Percentiles rank a stretch among this genome's conserved stretches.
phyloP scores from a whole-genome alignment of 2,113 vertebrate genomes.

The Myiozetetes cayanensis region DNA sequence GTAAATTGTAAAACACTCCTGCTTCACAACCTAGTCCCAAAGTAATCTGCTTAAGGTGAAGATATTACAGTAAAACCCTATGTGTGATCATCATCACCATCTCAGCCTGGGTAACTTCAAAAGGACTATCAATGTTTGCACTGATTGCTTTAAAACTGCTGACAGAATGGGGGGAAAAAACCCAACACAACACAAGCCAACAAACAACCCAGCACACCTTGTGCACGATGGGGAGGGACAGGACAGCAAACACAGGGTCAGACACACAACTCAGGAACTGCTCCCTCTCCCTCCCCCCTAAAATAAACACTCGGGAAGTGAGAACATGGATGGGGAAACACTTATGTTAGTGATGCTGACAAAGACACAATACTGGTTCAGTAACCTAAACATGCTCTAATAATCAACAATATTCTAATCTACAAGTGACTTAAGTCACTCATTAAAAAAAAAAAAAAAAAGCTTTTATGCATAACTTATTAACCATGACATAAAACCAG shows the following conservation, averaged over 20 bases:
- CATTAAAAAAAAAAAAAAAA: background rate
- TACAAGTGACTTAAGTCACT: conserved; percentile 18
- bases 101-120: background rate
- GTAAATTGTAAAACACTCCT: background rate
- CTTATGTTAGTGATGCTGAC: conserved; percentile 64
- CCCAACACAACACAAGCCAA: background rate
- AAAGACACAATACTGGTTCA: conserved; percentile 59
- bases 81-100: background rate
- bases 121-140: background rate
- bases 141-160: conserved; percentile 14
- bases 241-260: conserved; percentile 5
- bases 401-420: conserved; percentile 41
- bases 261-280: background rate
- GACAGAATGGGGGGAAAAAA: background rate
- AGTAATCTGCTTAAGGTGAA: background rate
- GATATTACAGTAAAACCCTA: background rate
- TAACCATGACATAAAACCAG: conserved; percentile 27
- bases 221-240: background rate
- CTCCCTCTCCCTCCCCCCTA: background rate
- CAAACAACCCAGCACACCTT: background rate
- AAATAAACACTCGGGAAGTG: background rate
- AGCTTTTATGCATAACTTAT: conserved; percentile 47
- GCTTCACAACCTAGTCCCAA: background rate
- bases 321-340: conserved; percentile 32
- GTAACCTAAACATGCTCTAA: conserved; percentile 43